Conservation (phyloP, 2,113 vertebrate genomes). For the Lagenorhynchus albirostris region DNA sequence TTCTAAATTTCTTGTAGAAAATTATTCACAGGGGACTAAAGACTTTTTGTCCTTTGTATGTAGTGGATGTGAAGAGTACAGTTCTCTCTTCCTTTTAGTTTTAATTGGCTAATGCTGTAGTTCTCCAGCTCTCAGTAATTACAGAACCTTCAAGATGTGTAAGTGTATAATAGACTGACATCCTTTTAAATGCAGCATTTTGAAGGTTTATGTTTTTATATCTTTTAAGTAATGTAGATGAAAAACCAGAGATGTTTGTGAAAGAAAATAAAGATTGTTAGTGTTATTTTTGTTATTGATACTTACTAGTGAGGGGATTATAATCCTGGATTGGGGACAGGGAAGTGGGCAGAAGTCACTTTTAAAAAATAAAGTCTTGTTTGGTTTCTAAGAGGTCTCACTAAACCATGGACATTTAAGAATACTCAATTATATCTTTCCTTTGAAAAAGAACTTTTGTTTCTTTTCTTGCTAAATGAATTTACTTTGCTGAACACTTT, state of each 20-base stretch:
- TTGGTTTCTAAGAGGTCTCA: slow-evolving; percentile 20
- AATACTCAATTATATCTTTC: neutral
- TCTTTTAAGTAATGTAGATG: slow-evolving; percentile 8
- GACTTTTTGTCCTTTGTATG: slow-evolving; percentile 62
- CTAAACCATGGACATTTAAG: slow-evolving; percentile 18
- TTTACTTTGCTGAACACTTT: slow-evolving; percentile 18
- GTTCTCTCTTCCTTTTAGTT: slow-evolving; percentile 60
- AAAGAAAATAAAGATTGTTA: neutral
- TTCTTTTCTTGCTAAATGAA: neutral
- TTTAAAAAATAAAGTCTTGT: slow-evolving; percentile 13
- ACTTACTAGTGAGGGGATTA: slow-evolving; percentile 4
- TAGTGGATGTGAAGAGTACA: slow-evolving; percentile 47
- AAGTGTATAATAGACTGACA: slow-evolving; percentile 47
- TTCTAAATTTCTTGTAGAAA: slow-evolving; percentile 65
- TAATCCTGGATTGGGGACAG: neutral
- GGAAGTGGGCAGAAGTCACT: neutral
- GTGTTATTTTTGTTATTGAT: slow-evolving; percentile 25
- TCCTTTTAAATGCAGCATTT: slow-evolving; percentile 34
- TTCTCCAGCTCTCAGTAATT: slow-evolving; percentile 37
- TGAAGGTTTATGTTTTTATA: slow-evolving; percentile 1
- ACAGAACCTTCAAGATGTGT: slow-evolving; percentile 50
- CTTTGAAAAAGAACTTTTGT: neutral
- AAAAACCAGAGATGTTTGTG: slow-evolving; percentile 2
- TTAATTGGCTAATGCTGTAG: slow-evolving; percentile 40
- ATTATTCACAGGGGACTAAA: slow-evolving; percentile 60